Conservation (phyloP, 2,797 vertebrate genomes). For the Danio tinwini region DNA sequence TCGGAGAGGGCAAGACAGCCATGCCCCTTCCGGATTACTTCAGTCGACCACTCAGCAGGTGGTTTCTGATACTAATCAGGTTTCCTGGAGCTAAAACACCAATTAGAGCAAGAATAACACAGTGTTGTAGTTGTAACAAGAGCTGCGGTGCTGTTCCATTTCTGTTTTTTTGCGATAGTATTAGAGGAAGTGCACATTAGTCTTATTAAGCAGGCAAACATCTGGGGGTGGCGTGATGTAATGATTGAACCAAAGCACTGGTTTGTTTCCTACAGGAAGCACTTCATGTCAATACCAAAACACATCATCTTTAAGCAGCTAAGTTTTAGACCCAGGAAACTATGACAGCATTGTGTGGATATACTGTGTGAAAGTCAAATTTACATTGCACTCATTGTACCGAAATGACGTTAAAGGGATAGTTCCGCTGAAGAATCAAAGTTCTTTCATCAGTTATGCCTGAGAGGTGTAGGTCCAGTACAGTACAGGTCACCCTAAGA, state of each 20-base stretch:
- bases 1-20: not conserved
- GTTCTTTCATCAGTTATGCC: too few species aligned
- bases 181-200: not conserved
- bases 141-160: not conserved
- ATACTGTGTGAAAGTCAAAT: not conserved
- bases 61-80: conserved; percentile 16
- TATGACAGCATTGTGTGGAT: not conserved
- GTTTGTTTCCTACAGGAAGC: not conserved
- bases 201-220: conserved; percentile 24
- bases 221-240: not conserved
- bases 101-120: conserved; percentile 20
- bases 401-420: too few species aligned
- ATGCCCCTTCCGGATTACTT: conserved; percentile 5
- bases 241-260: not conserved
- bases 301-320: not conserved
- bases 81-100: conserved; percentile 19
- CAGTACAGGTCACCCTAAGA: too few species aligned
- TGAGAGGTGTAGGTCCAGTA: too few species aligned
- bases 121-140: not conserved
- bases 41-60: conserved; percentile 3
- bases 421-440: too few species aligned
- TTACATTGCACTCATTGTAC: too few species aligned
- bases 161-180: not conserved
- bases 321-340: conserved; percentile 1
- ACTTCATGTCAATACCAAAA: not conserved